Base-by-base conservation (phyloP, 2,888 invertebrate genomes). In the Limnephilus rhombicus region DNA sequence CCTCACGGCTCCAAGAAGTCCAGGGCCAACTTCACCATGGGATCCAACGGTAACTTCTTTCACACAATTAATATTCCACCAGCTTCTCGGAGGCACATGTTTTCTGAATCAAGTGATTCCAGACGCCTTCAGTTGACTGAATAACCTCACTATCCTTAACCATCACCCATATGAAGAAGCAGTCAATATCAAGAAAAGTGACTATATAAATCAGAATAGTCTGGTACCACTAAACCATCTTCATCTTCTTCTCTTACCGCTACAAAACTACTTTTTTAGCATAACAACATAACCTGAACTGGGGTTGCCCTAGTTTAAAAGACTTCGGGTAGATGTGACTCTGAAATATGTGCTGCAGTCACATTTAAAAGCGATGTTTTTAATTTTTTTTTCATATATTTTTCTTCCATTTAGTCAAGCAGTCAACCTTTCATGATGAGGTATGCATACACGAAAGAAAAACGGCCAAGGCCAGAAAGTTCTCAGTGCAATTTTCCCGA, bases 21-120 rank as follows among this genome's bases (percentile, higher is more conserved):
- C 93, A 95, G 95, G 93, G 95, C 98, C 93, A 97, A 97, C 95
- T 98, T 98, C 95, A 97, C 97, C 92, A 96, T 98, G 94, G 97
- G 97, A 94, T 98, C 98, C 12, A 97, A 97, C 95, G 98, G 98
- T 98, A 95, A 95, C 93, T 93, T 86, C 49, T 86, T 45, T 85
- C 82, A 92, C 89, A 24, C 68, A 24, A 68, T 92, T 85, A 85
- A 24, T n/a, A 68, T 68, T n/a, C n/a, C 24, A 68, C 9, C 68
- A 68, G 68, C 24, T 68, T 24, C 2, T 24, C 9, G 2, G 68
- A 68, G n/a, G 9, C 68, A 53, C 18, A 18, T 18, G 4, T 68
- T 5, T n/a, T 18, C 9, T 68, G 68, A 68, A 68, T 68, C 68
- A 68, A 15, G 68, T 24, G 24, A 68, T 24, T 68, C 68, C 24